Evolutionary conservation across 1,140 invertebrate genomes (phyloP).

Genomic region (Chironomus tepperi): DNA sequence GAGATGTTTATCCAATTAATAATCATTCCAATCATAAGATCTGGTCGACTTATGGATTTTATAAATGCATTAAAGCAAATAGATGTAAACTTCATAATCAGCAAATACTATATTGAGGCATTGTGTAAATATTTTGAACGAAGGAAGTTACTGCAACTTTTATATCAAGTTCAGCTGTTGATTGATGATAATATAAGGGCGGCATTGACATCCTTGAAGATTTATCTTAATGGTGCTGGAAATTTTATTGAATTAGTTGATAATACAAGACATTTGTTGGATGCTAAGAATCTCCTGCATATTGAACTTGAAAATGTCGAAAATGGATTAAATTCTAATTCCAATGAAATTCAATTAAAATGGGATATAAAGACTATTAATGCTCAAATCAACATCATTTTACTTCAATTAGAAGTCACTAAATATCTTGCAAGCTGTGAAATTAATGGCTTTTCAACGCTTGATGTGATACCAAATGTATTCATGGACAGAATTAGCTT

Average conservation of each 20-base stretch:
- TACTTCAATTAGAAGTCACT: slow-evolving; percentile 55
- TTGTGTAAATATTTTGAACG: slow-evolving; percentile 57
- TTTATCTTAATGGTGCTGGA: slow-evolving; percentile 50
- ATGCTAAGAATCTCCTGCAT: slow-evolving; percentile 54
- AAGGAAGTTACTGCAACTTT: slow-evolving; percentile 50
- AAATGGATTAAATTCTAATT: slow-evolving; percentile 38
- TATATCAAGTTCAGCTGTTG: slow-evolving; percentile 60
- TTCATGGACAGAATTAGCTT: slow-evolving; percentile 41
- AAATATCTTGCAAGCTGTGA: slow-evolving; percentile 57
- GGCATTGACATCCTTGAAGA: slow-evolving; percentile 61
- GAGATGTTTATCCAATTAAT: slow-evolving; percentile 62
- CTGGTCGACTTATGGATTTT: slow-evolving; percentile 49
- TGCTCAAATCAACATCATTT: slow-evolving; percentile 60
- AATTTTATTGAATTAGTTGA: slow-evolving; percentile 47
- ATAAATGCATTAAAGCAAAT: slow-evolving; percentile 50
- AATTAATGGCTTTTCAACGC: slow-evolving; percentile 39
- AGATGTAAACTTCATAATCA: slow-evolving; percentile 52
- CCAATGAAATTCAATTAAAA: slow-evolving; percentile 46
- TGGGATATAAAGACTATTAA: slow-evolving; percentile 56
- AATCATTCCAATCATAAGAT: slow-evolving; percentile 54
- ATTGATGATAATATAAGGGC: slow-evolving; percentile 60
- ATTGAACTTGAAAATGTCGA: slow-evolving; percentile 34
- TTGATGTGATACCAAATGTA: slow-evolving; percentile 38
- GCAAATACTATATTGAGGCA: slow-evolving; percentile 57
- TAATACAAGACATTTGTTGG: slow-evolving; percentile 46